Evolutionary conservation across 2,113 vertebrate species (phyloP).

Genomic region (Azemiops feae): DNA sequence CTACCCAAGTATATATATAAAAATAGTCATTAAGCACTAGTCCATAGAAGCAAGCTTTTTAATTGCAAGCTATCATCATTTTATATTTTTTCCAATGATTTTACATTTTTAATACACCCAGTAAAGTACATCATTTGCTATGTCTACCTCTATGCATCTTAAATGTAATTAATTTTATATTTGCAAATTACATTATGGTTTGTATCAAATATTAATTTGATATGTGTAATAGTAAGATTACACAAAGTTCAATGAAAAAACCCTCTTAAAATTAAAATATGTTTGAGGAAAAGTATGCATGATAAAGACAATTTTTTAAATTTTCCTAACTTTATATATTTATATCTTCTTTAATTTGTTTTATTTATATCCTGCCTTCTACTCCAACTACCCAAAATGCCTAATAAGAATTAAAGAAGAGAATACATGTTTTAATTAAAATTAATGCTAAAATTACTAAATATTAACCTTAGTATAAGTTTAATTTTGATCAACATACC

Average conservation of each 20-base stretch:
- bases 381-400: background rate
- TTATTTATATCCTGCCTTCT: background rate
- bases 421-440: background rate
- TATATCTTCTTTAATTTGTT: background rate
- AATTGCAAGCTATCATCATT: slow-evolving; percentile 5
- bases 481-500: background rate
- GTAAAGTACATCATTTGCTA: background rate
- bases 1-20: slow-evolving; percentile 35
- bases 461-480: background rate
- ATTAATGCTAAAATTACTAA: background rate
- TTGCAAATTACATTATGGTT: background rate
- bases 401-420: background rate
- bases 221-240: background rate
- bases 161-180: background rate
- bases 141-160: background rate
- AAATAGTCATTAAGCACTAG: slow-evolving; percentile 43
- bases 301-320: background rate
- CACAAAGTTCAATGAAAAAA: background rate
- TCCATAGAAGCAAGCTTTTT: background rate
- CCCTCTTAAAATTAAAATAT: too few species aligned
- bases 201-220: background rate
- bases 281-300: background rate
- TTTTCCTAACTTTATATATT: background rate
- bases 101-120: background rate
- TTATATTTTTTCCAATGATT: background rate